phyloP scores from a whole-genome alignment of 2,888 invertebrate species.

The Tanypteryx hageni region DNA sequence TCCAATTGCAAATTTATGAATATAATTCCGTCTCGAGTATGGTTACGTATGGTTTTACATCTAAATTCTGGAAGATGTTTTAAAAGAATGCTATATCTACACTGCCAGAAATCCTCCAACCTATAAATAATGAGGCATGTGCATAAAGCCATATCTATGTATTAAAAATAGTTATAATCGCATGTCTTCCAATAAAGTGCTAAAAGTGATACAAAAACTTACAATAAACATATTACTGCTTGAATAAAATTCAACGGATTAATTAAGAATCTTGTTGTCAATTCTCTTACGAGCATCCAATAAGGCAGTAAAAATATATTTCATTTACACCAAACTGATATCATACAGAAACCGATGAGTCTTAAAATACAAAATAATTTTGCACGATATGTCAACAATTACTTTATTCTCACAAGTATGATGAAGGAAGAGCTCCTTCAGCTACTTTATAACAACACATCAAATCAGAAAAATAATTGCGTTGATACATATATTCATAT shows the following conservation, averaged over 20 bases:
- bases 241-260: not conserved
- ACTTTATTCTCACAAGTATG: constrained; percentile 43
- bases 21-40: no score
- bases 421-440: constrained; percentile 42
- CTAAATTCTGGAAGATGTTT: no score
- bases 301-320: not conserved
- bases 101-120: no score
- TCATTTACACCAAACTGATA: not conserved
- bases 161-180: not conserved
- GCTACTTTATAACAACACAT: constrained; percentile 58
- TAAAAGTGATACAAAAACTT: not conserved
- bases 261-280: not conserved
- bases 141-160: no score
- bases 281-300: not conserved
- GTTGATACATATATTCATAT: constrained; percentile 4
- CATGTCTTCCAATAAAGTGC: not conserved
- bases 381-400: constrained; percentile 31
- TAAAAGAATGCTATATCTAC: no score
- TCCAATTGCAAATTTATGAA: no score
- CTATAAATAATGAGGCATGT: no score
- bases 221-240: not conserved
- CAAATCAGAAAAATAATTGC: constrained; percentile 57
- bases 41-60: no score
- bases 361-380: constrained; percentile 30
- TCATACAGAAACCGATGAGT: not conserved